Conservation (phyloP, 2,113 vertebrate genomes). For the Heliornis fulica region DNA sequence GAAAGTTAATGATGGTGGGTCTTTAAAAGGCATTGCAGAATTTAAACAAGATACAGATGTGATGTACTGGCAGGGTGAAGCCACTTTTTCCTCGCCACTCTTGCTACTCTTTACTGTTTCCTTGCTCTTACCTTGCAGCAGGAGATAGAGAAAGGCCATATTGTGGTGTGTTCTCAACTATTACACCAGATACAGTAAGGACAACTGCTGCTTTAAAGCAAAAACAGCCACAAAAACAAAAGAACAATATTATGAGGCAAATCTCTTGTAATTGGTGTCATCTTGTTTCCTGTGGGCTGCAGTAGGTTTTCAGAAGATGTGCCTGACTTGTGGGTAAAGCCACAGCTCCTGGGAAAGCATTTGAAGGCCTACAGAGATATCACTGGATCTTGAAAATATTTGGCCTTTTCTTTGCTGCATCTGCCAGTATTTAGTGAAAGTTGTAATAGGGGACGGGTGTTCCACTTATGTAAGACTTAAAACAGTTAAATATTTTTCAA, state of each 20-base stretch:
- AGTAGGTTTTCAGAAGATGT: not conserved
- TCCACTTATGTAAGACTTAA: not conserved
- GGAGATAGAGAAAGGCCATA: not conserved
- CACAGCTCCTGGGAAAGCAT: not conserved
- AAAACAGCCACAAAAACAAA: not conserved
- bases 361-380: not conserved
- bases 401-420: not conserved
- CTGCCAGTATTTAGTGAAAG: not conserved
- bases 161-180: not conserved
- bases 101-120: not conserved
- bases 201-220: not conserved
- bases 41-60: not conserved
- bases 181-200: not conserved
- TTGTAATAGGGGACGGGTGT: not conserved
- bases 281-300: not conserved
- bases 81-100: not conserved
- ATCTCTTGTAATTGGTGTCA: not conserved
- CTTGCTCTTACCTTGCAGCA: not conserved
- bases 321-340: not conserved
- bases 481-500: not conserved
- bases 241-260: not conserved
- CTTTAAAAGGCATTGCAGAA: not conserved
- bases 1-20: not conserved
- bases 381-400: not conserved
- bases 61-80: not conserved